A percentile compares a stretch with the other conserved stretches of the same genome.
These are phyloP conservation scores for Ophonus ardosiacus DNA, from an alignment of 2,888 invertebrate species.

Conservation along the genomic window DNA sequence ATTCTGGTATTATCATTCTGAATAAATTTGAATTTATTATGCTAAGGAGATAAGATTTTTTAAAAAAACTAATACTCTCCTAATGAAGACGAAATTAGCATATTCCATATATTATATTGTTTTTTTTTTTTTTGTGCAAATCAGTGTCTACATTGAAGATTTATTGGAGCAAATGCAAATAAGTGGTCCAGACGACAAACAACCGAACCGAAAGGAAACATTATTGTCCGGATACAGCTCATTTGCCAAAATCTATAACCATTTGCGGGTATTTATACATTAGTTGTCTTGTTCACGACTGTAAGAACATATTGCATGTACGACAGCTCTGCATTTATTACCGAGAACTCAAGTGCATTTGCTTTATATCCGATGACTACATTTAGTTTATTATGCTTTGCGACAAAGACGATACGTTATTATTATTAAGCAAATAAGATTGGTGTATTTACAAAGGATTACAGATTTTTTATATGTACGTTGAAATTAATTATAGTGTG, in stretches of 20 bases:
- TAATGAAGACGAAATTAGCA: too few relatives aligned
- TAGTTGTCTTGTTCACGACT: not conserved
- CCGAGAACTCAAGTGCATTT: slow-evolving; percentile 8
- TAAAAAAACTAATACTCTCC: too few relatives aligned
- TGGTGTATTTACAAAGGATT: not conserved
- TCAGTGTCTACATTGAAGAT: too few relatives aligned
- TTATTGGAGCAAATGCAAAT: not conserved
- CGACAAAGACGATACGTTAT: not conserved
- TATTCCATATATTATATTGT: too few relatives aligned
- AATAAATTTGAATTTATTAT: too few relatives aligned
- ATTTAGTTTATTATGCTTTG: not conserved
- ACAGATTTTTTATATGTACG: not conserved
- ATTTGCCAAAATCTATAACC: slow-evolving; percentile 9
- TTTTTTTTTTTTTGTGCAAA: too few relatives aligned
- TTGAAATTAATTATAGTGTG: too few relatives aligned
- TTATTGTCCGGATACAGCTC: not conserved
- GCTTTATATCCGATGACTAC: slow-evolving; percentile 14
- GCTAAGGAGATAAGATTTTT: too few relatives aligned
- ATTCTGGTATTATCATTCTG: too few relatives aligned
- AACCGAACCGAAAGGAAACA: not conserved
- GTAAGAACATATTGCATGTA: not conserved
- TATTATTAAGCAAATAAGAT: not conserved
- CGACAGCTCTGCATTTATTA: slow-evolving; percentile 15
- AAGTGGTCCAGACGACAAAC: not conserved
- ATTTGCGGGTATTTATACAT: not conserved